A percentile compares a stretch with the other conserved stretches of the same genome.
These are phyloP conservation scores for Anas acuta DNA, from an alignment of 2,797 vertebrate genomes.

Conservation along the genomic window DNA sequence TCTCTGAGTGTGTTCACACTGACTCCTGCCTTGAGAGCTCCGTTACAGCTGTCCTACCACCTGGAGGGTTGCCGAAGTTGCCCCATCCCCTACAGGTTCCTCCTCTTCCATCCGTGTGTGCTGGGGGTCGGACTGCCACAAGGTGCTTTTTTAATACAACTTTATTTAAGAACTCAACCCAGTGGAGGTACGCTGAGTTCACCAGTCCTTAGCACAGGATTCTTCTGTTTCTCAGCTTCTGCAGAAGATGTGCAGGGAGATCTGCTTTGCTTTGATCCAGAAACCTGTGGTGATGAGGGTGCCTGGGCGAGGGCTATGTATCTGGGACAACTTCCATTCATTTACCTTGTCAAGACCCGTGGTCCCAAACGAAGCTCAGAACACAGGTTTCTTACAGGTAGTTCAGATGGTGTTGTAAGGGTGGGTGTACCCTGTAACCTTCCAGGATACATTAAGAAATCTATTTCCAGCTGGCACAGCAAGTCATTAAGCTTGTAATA, in stretches of 20 bases:
- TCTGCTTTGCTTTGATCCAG: background rate
- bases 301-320: accelerated
- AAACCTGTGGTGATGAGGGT: background rate
- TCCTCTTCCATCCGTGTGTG: background rate
- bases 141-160: background rate
- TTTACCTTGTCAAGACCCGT: background rate
- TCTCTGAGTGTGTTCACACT: background rate
- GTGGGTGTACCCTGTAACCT: background rate
- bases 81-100: background rate
- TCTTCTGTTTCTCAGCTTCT: background rate
- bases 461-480: background rate
- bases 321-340: background rate
- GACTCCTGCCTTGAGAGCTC: background rate
- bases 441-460: background rate
- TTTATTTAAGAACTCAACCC: background rate
- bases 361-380: background rate
- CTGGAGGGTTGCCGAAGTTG: background rate
- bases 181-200: background rate
- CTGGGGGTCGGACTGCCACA: background rate
- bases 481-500: background rate
- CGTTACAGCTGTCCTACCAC: background rate
- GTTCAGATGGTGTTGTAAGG: background rate
- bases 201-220: background rate
- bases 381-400: background rate
- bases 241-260: background rate